Conservation (phyloP, 2,113 vertebrate species). For the Campylorhamphus procurvoides region DNA sequence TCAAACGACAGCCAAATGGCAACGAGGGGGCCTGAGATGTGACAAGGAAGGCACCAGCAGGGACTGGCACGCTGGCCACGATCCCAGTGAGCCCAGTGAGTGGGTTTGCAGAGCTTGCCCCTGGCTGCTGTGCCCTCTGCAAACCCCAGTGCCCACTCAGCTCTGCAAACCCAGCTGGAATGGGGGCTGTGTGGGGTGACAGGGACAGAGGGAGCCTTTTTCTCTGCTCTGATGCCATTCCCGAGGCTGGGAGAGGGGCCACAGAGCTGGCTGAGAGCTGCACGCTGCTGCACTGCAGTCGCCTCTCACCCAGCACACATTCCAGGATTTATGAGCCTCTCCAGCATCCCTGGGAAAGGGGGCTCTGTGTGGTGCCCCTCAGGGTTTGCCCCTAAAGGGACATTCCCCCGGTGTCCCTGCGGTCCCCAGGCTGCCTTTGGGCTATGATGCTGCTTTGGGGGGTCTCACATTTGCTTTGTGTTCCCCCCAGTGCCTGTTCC, state of each 20-base stretch:
- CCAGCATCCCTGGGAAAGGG: background rate
- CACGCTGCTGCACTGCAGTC: background rate
- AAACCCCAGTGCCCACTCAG: background rate
- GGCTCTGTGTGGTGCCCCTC: background rate
- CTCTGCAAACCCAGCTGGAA: background rate
- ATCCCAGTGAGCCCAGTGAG: background rate
- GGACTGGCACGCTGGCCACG: rapidly evolving
- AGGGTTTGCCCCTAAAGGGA: background rate
- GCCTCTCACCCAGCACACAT: background rate
- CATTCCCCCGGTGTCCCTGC: background rate
- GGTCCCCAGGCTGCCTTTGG: background rate
- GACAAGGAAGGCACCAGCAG: background rate
- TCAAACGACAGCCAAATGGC: background rate
- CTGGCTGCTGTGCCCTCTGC: background rate
- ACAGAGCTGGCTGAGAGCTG: background rate
- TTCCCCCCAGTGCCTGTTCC: background rate
- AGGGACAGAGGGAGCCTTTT: background rate
- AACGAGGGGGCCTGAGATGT: background rate
- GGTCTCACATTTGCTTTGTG: background rate
- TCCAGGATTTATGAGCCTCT: background rate
- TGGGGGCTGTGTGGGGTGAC: background rate
- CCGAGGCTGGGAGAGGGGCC: background rate
- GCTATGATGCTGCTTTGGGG: background rate
- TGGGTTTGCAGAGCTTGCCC: background rate
- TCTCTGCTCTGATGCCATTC: background rate